phyloP scores from a whole-genome alignment of 2,797 vertebrate genomes.

The Platalea minor region DNA sequence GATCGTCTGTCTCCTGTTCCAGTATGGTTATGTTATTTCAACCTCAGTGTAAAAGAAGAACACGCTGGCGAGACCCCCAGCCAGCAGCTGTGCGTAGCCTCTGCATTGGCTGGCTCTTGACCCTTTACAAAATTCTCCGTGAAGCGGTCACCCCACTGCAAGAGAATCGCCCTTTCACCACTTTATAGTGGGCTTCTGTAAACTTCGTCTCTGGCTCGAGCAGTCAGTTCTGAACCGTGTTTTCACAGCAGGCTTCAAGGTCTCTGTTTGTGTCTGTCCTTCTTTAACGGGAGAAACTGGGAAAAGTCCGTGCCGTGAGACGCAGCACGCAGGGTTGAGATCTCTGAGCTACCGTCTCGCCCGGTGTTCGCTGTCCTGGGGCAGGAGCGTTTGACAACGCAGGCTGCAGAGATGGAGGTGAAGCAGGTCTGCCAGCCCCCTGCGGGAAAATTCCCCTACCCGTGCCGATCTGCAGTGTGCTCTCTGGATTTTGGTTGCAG shows the following conservation, averaged over 20 bases:
- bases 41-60: neutral
- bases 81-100: neutral
- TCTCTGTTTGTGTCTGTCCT: neutral
- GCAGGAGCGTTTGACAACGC: too few relatives aligned
- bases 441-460: too few relatives aligned
- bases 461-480: neutral
- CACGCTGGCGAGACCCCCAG: accelerated
- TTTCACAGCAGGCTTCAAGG: neutral
- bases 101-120: neutral
- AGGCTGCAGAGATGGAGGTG: neutral
- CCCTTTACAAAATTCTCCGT: neutral
- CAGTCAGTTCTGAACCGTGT: neutral
- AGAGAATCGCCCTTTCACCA: accelerated
- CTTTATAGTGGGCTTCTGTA: neutral
- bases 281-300: neutral
- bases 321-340: accelerated
- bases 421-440: neutral
- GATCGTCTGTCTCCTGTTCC: neutral
- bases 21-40: neutral
- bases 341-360: too few relatives aligned
- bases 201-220: neutral
- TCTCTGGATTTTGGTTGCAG: neutral
- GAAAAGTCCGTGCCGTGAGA: neutral
- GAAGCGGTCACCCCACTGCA: neutral
- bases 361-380: neutral